Conservation (phyloP, 2,113 vertebrate species). For the Cyrtonyx montezumae region DNA sequence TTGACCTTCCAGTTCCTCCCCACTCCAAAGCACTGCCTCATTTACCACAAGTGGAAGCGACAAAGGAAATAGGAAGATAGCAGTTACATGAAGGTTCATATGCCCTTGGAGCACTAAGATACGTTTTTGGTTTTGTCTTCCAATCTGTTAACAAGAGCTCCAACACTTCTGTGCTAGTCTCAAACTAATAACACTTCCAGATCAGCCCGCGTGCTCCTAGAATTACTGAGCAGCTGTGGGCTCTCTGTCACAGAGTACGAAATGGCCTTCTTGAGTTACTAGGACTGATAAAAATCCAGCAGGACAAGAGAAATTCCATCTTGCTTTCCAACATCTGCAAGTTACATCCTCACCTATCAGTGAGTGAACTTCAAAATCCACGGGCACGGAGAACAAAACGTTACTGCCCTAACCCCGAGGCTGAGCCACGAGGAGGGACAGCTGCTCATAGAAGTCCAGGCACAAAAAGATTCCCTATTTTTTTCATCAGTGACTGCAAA, state of each 20-base stretch:
- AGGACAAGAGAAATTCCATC: conserved; percentile 69
- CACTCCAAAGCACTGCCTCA: not conserved
- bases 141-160: not conserved
- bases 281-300: conserved; percentile 60
- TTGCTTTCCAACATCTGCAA: conserved; percentile 23
- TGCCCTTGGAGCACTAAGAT: not conserved
- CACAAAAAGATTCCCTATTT: not conserved
- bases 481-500: not conserved
- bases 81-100: accelerated
- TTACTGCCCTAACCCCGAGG: not conserved
- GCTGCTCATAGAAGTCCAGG: not conserved
- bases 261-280: conserved; percentile 62
- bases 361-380: not conserved
- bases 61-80: not conserved
- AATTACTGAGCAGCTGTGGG: conserved; percentile 33
- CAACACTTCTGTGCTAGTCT: not conserved
- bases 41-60: not conserved
- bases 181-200: conserved; percentile 49
- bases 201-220: conserved; percentile 53
- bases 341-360: not conserved
- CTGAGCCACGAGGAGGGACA: not conserved
- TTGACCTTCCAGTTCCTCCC: not conserved
- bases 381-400: not conserved
- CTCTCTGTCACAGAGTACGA: conserved; percentile 32
- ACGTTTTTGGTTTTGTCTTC: not conserved